Evolutionary conservation across 2,797 vertebrate genomes (phyloP).

Genomic region (Sebastes vulpes): DNA sequence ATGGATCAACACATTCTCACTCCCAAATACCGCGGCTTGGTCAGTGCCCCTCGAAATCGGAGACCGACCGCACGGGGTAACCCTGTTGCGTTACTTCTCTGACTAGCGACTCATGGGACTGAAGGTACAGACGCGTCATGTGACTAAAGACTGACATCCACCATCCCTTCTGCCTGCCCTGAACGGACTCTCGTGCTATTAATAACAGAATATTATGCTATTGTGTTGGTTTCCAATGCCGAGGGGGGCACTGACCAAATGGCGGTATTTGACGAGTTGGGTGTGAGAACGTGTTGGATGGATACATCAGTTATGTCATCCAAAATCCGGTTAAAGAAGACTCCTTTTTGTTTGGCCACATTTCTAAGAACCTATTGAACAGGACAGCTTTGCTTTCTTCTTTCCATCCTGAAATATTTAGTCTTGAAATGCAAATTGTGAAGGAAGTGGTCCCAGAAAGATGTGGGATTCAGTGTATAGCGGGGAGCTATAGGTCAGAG

Average conservation of each 20-base stretch:
- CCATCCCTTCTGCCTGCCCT: too few relatives aligned
- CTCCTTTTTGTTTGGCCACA: neutral
- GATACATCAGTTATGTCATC: neutral
- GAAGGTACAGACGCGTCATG: too few relatives aligned
- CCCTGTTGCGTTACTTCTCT: too few relatives aligned
- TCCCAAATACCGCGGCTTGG: too few relatives aligned
- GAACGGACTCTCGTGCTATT: too few relatives aligned
- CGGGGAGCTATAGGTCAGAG: neutral
- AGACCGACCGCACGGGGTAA: too few relatives aligned
- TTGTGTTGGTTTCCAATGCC: neutral
- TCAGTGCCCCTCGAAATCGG: too few relatives aligned
- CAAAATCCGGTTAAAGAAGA: neutral
- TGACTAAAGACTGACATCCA: too few relatives aligned
- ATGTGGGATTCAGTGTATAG: neutral
- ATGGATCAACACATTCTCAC: neutral
- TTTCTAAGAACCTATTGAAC: neutral
- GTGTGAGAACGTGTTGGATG: too few relatives aligned
- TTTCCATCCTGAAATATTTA: neutral
- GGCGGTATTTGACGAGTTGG: too few relatives aligned
- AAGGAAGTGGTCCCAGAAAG: neutral
- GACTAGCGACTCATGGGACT: too few relatives aligned
- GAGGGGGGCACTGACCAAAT: too few relatives aligned
- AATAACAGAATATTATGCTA: neutral
- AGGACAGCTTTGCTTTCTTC: neutral
- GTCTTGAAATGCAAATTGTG: neutral